phyloP scores from a whole-genome alignment of 2,888 invertebrate genomes.

The Diogma glabrata region DNA sequence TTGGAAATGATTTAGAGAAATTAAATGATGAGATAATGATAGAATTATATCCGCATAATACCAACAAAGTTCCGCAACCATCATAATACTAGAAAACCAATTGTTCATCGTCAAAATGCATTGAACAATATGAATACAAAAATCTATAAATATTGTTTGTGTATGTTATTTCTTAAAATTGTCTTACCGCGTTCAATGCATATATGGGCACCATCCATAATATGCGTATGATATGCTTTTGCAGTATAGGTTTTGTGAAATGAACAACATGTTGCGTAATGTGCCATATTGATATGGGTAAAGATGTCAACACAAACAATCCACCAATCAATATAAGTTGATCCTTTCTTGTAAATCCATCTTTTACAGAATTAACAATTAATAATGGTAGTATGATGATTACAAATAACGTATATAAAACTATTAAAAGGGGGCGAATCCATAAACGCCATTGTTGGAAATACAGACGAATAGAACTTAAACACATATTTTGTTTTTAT shows the following conservation, averaged over 20 bases:
- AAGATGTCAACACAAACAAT: constrained; percentile 78
- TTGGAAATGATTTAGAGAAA: too few relatives aligned
- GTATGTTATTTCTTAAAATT: too few relatives aligned
- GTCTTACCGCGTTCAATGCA: constrained; percentile 83
- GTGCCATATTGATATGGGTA: constrained; percentile 90
- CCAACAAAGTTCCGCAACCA: too few relatives aligned
- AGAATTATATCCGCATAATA: too few relatives aligned
- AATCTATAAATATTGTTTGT: too few relatives aligned
- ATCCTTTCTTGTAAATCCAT: constrained; percentile 66
- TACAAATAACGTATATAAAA: constrained; percentile 68
- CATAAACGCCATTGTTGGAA: constrained; percentile 63
- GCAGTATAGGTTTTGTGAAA: constrained; percentile 82
- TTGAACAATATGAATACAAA: too few relatives aligned
- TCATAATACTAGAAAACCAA: too few relatives aligned
- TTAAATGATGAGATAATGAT: too few relatives aligned
- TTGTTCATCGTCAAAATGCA: too few relatives aligned
- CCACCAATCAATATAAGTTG: constrained; percentile 78
- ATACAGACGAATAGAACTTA: too few relatives aligned
- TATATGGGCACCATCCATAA: constrained; percentile 98
- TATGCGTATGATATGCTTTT: constrained; percentile 84
- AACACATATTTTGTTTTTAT: too few relatives aligned
- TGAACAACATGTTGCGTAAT: constrained; percentile 89
- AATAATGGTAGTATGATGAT: constrained; percentile 75
- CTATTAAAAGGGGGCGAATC: constrained; percentile 76
- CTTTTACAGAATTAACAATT: constrained; percentile 65